Evolutionary conservation across 2,113 vertebrate genomes (phyloP), one percentile per base, ranked within the genome.

Genomic region (Naja naja): DNA sequence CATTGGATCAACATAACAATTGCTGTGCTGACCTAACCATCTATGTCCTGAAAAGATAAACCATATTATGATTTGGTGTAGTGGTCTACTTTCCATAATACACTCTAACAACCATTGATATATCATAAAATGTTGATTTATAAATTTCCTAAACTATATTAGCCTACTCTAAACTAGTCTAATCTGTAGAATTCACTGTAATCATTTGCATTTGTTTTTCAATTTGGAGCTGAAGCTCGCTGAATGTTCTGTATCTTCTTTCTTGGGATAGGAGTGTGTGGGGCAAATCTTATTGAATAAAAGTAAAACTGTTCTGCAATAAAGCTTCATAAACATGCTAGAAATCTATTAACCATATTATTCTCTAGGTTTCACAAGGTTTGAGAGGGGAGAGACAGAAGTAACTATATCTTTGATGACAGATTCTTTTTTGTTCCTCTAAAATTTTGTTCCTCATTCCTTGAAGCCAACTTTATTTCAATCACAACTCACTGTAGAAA

Each of bases 381-480:
- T 58, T 89, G 39, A 47, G 18, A 11, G 8, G 5, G 20, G 5
- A 25, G 22, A 9, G 34, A 18, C 8, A 5, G 52, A 43, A 45
- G 52, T 85, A 85, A 95, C 43, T 25, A 94, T 43, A 87, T 87
- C 47, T 87, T 81, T 93, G 45, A 7, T 89, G 69, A 55, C 88
- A 93, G 92, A 92, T 91, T 25, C 94, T 96, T 91, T 94, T 95
- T 95, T 96, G 95, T 96, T 94, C 45, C 89, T 97, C 85, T 69
- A 93, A 96, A 97, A 96, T 93, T 52, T 43, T 47, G 94, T 94
- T 94, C 86, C 88, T 87, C 56, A 87, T 90, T 93, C 47, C 89
- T 90, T 95, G 93, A 90, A 95, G 95, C 96, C 92, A 93, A 94
- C 58, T 97, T 96, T 97, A 94, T 94, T 96, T 95, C 89, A n/a